A percentile compares a stretch with the other conserved stretches of the same genome.
These are phyloP conservation scores for Drosophila bunnanda DNA, from an alignment of 2,888 invertebrate genomes.

Conservation along the genomic window DNA sequence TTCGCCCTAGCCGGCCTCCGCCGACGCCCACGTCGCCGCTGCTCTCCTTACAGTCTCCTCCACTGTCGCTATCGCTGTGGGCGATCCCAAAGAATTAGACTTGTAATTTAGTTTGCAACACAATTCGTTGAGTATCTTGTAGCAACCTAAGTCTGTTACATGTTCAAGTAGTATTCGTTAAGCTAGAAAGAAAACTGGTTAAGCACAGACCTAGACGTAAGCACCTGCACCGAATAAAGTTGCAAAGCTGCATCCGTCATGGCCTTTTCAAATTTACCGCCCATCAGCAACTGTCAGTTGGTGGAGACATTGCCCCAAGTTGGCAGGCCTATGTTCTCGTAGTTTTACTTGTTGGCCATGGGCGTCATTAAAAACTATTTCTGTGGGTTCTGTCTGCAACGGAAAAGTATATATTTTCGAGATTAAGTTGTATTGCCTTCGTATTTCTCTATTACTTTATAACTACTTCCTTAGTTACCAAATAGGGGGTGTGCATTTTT, in stretches of 20 bases:
- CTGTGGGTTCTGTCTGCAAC: neutral
- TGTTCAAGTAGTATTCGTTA: slow-evolving; percentile 23
- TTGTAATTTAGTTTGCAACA: slow-evolving; percentile 11
- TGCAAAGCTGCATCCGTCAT: neutral
- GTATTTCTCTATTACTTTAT: neutral
- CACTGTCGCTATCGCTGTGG: slow-evolving; percentile 5
- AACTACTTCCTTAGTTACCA: neutral
- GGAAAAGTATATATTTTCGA: neutral
- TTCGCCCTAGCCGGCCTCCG: slow-evolving; percentile 33
- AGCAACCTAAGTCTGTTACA: slow-evolving; percentile 25
- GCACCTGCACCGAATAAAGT: slow-evolving; percentile 21
- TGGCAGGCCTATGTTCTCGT: slow-evolving; percentile 6
- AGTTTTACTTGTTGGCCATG: slow-evolving; percentile 7
- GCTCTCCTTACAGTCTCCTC: slow-evolving; percentile 8
- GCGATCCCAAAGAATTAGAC: slow-evolving; percentile 38
- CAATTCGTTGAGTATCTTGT: slow-evolving; percentile 20
- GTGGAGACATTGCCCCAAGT: neutral
- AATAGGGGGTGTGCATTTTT: too few species aligned
- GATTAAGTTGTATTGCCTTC: too few species aligned
- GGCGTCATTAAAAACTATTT: neutral
- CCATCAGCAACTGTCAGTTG: slow-evolving; percentile 15
- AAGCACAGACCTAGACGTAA: slow-evolving; percentile 10
- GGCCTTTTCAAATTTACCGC: slow-evolving; percentile 20
- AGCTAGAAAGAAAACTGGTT: neutral
- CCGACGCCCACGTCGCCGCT: slow-evolving; percentile 7